Evolutionary conservation across 2,888 invertebrate species (phyloP).

Genomic region (Drosophila macrothrix): DNA sequence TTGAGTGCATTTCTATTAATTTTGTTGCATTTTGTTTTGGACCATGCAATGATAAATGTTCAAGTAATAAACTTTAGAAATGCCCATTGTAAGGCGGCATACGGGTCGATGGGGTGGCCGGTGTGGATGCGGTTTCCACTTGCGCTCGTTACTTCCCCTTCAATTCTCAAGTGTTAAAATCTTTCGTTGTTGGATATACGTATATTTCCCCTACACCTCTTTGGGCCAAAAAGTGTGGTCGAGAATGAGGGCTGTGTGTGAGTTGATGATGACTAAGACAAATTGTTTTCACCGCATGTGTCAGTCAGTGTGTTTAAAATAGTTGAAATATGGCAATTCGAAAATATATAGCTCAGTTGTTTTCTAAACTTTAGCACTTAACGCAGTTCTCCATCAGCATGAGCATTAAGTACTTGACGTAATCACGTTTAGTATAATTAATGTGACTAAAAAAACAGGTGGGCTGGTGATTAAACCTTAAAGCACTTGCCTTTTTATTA

Average conservation of each 20-base stretch:
- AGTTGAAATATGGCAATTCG: slow-evolving; percentile 61
- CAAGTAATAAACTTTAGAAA: slow-evolving; percentile 74
- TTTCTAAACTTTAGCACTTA: slow-evolving; percentile 20
- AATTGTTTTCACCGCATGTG: slow-evolving; percentile 59
- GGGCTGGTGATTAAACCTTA: neutral
- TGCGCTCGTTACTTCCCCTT: slow-evolving; percentile 2
- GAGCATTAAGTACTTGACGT: slow-evolving; percentile 16
- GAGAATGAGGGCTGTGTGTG: slow-evolving; percentile 17
- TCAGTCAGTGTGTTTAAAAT: slow-evolving; percentile 66
- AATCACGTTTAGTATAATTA: slow-evolving; percentile 13
- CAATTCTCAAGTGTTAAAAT: slow-evolving; percentile 30
- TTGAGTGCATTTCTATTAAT: slow-evolving; percentile 62
- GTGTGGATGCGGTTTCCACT: neutral
- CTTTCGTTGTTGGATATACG: slow-evolving; percentile 25
- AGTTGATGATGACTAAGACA: slow-evolving; percentile 66
- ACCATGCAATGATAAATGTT: slow-evolving; percentile 64
- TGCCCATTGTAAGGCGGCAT: slow-evolving; percentile 48
- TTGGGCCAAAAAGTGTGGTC: slow-evolving; percentile 35
- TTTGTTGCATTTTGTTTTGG: slow-evolving; percentile 47
- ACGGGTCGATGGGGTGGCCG: neutral
- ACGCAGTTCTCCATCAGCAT: slow-evolving; percentile 4
- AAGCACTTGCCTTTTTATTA: neutral
- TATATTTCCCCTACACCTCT: slow-evolving; percentile 34
- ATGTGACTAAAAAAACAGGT: neutral
- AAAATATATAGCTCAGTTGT: slow-evolving; percentile 11